These are phyloP conservation scores for Cheilosia pagana DNA, from an alignment of 2,888 invertebrate genomes.

Conservation along the genomic window DNA sequence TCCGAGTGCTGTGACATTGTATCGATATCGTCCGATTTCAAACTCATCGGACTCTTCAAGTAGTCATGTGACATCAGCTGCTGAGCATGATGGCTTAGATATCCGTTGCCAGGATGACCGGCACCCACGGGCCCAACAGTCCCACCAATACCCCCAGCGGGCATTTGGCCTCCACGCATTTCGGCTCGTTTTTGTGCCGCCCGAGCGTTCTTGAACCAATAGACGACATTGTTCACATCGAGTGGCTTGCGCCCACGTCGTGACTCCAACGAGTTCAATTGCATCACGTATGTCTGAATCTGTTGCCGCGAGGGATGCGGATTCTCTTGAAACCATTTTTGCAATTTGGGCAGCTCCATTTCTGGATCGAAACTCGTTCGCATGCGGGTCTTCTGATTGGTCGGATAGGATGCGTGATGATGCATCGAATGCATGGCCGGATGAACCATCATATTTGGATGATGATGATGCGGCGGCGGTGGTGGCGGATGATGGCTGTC, in stretches of 20 bases:
- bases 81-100: constrained; percentile 81
- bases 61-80: constrained; percentile 86
- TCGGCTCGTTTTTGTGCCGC: constrained; percentile 97
- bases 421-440: constrained; percentile 91
- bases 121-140: constrained; percentile 79
- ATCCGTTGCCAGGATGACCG: constrained; percentile 82
- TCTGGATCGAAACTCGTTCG: constrained; percentile 98
- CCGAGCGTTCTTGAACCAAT: constrained; percentile 99
- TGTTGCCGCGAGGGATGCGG: constrained; percentile 98
- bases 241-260: constrained; percentile 96
- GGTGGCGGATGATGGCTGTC: constrained; percentile 69
- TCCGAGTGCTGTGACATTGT: constrained; percentile 88
- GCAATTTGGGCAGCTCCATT: constrained; percentile 96
- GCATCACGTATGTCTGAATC: constrained; percentile 97
- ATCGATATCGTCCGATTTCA: constrained; percentile 86
- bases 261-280: constrained; percentile 96
- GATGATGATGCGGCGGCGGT: constrained; percentile 78
- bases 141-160: constrained; percentile 76
- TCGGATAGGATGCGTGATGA: constrained; percentile 86
- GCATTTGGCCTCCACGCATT: constrained; percentile 84
- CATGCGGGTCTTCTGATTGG: constrained; percentile 96
- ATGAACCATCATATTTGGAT: constrained; percentile 84
- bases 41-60: constrained; percentile 87
- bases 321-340: constrained; percentile 98
- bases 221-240: constrained; percentile 97